These are phyloP conservation scores for Oncorhynchus mykiss DNA, from an alignment of 2,113 vertebrate genomes.

Conservation along the genomic window DNA sequence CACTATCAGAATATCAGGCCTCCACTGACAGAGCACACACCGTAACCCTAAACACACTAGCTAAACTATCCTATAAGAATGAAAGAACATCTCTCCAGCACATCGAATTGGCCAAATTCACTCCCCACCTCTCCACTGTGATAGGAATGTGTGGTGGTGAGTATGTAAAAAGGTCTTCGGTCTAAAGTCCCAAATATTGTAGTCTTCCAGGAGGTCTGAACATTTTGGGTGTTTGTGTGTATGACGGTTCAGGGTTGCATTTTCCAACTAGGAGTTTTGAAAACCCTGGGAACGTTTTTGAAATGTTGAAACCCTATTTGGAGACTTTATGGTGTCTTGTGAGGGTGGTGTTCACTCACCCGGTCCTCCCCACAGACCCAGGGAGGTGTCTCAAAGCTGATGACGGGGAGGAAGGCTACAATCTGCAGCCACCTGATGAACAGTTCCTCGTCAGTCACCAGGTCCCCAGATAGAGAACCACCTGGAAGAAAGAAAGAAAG, in stretches of 20 bases:
- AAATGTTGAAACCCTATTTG: neutral
- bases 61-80: neutral
- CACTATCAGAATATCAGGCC: slow-evolving; percentile 4
- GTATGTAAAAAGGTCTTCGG: neutral
- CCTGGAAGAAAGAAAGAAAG: slow-evolving; percentile 62
- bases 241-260: neutral
- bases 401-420: slow-evolving; percentile 83
- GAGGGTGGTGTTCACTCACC: slow-evolving; percentile 61
- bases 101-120: slow-evolving; percentile 23
- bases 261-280: too few species aligned
- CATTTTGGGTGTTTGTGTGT: neutral
- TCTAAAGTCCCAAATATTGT: neutral
- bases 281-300: too few species aligned
- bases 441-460: slow-evolving; percentile 77
- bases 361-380: slow-evolving; percentile 80
- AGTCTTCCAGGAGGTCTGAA: neutral
- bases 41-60: neutral
- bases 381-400: slow-evolving; percentile 84
- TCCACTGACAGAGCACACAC: neutral
- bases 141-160: neutral
- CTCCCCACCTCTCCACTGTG: slow-evolving; percentile 17
- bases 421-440: slow-evolving; percentile 89
- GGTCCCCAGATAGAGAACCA: slow-evolving; percentile 74
- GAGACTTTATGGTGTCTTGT: neutral
- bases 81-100: slow-evolving; percentile 26